Base-by-base conservation (phyloP, 2,888 invertebrate genomes). In the Beris morrisii region DNA sequence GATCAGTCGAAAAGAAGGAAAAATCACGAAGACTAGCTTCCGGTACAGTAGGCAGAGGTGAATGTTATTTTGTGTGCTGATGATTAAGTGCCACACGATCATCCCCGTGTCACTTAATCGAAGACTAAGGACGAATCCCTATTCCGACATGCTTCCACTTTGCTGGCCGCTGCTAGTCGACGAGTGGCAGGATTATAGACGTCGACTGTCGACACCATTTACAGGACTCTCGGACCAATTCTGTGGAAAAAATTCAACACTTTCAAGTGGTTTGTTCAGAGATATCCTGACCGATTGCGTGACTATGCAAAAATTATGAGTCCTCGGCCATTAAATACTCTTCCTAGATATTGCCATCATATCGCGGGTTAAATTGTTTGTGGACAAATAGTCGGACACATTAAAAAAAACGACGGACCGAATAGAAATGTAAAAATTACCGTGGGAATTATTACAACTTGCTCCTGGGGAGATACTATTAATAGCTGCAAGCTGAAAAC, bases 1-100 rank as follows among this genome's bases (percentile, higher is more conserved):
- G 48, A 38, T 52, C 12, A 46, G 5, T 13, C 28, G 38, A 43
- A 57, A 50, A 13, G 55, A 55, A 61, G 57, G 22, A 67, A 65
- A 67, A 67, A 67, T 67, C 67, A 67, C 67, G 67, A 65, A 67
- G 57, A 50, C 59, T 65, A 59, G 65, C 56, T 56, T 56, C 59
- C 43, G 13, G 12, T 59, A 30, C 43, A 58, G 22, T 55, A 46
- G 31, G 56, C 44, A 53, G 53, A 50, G 58, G 53, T 38, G 11
- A 56, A 22, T 22, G 56, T 38, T 32, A 32, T 56, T 45, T 45
- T 53, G 43, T 52, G 12, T 53, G 22, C 28, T 11, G 32, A 66
- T 57, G 68, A 65, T 66, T 66, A 68, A 66, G 53, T 66, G 64
- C 66, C 68, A 58, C 57, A 57, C 63, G 66, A 68, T 66, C 66